Evolutionary conservation across 2,888 invertebrate species (phyloP), one percentile per base, ranked within the genome.

Genomic region (Troides helena): DNA sequence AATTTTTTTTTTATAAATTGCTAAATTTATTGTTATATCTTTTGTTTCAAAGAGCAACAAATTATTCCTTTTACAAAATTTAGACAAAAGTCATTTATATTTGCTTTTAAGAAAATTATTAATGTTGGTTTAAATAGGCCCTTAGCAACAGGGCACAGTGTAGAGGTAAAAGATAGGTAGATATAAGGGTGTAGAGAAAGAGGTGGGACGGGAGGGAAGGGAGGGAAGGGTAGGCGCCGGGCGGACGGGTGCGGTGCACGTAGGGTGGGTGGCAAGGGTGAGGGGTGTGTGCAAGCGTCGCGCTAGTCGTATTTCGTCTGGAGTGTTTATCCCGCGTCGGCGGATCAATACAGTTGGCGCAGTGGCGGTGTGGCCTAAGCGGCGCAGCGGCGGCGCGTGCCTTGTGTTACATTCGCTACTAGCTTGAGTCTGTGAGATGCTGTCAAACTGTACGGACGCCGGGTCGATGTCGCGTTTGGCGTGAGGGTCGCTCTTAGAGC

Each of bases 291-390:
- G 89, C 89, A 87, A 87, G 86, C 86, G 88, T 87, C 88, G 90
- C 87, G 87, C 88, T 88, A 84, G 91, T 88, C 88, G 91, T 92
- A 92, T 91, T 91, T 89, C 90, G 93, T 92, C 91, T 92, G 91
- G 92, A 91, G 89, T 89, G 90, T 90, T 90, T 89, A 90, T 92
- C 90, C 92, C 92, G 90, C 88, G 90, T 85, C 87, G 92, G 79
- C 86, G 88, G 92, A 92, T 92, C 92, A 89, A 93, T 92, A 92
- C 90, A 80, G 89, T 86, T 92, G 92, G 92, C 92, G 92, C 91
- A 93, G 90, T 92, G 91, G 86, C 91, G 91, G 87, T 86, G 86
- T 86, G 86, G 85, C 85, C 87, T 50, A 85, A 86, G 85, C 86
- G 90, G 87, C 90, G 90, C 90, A 90, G 87, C 87, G 86, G 84